phyloP scores from a whole-genome alignment of 2,888 invertebrate genomes.

The Erebia ligea region DNA sequence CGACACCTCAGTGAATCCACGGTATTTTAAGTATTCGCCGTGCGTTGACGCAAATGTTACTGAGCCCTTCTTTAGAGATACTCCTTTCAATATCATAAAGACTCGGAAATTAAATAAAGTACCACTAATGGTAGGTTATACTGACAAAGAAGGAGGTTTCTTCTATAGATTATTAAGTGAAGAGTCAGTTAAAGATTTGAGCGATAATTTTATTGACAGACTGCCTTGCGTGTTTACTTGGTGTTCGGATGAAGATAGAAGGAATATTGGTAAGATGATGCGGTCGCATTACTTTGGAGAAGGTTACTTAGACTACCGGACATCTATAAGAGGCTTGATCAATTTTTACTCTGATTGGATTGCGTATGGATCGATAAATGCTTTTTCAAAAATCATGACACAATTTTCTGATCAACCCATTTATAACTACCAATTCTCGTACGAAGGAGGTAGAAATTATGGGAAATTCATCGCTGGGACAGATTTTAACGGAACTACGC shows the following conservation, averaged over 20 bases:
- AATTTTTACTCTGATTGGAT: constrained; percentile 70
- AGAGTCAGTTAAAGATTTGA: constrained; percentile 55
- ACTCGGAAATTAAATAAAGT: constrained; percentile 66
- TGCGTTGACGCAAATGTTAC: constrained; percentile 62
- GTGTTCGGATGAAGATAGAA: constrained; percentile 57
- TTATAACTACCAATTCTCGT: constrained; percentile 68
- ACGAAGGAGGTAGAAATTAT: constrained; percentile 66
- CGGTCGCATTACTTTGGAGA: constrained; percentile 65
- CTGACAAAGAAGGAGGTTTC: constrained; percentile 64
- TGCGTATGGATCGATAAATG: constrained; percentile 56
- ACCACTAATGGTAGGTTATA: constrained; percentile 65
- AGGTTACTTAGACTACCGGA: constrained; percentile 46
- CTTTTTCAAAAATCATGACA: constrained; percentile 59
- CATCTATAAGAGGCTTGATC: constrained; percentile 50
- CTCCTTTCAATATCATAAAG: constrained; percentile 64
- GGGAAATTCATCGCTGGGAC: constrained; percentile 56
- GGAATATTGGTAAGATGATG: constrained; percentile 55
- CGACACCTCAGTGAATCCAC: constrained; percentile 61
- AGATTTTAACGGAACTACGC: constrained; percentile 57
- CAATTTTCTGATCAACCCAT: constrained; percentile 58
- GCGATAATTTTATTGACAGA: constrained; percentile 60
- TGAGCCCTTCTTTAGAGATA: constrained; percentile 67
- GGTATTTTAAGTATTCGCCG: constrained; percentile 70
- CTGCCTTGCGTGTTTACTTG: constrained; percentile 68
- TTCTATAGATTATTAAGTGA: constrained; percentile 64